Conservation (phyloP, 2,797 vertebrate species). For the Helarctos malayanus region DNA sequence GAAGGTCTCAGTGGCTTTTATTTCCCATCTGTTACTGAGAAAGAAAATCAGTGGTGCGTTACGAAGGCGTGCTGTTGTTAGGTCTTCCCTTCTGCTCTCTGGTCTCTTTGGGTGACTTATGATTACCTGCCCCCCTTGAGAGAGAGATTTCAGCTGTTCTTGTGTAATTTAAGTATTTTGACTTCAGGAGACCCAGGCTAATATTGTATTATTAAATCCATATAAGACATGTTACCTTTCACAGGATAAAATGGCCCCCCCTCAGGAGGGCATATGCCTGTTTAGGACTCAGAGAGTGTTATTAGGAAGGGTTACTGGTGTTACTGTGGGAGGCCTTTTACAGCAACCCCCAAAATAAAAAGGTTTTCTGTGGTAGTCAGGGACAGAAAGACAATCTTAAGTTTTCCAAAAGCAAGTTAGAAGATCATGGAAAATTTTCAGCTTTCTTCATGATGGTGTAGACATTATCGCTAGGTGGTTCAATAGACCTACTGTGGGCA, state of each 20-base stretch:
- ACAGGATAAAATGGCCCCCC: background rate
- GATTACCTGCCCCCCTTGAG: conserved; percentile 32
- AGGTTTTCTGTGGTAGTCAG: background rate
- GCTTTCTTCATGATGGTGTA: background rate
- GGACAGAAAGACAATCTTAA: conserved; percentile 1
- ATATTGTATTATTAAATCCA: conserved; percentile 36
- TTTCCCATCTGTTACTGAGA: conserved; percentile 23
- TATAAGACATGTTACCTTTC: background rate
- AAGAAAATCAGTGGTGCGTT: background rate
- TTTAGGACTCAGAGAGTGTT: conserved; percentile 13
- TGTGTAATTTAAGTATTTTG: conserved; percentile 50
- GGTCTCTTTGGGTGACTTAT: background rate
- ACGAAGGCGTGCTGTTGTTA: background rate
- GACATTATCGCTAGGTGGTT: background rate
- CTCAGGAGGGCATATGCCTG: background rate
- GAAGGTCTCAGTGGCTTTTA: conserved; percentile 19
- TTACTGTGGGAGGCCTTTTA: background rate
- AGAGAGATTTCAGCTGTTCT: conserved; percentile 41
- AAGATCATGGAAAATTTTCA: background rate
- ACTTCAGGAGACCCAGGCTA: conserved; percentile 1
- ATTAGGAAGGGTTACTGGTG: background rate
- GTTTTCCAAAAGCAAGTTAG: background rate
- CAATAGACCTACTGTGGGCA: background rate
- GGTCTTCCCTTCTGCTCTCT: conserved; percentile 34
- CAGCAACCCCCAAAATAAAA: background rate